Conservation (phyloP, 2,797 vertebrate genomes). For the Chromis chromis region DNA sequence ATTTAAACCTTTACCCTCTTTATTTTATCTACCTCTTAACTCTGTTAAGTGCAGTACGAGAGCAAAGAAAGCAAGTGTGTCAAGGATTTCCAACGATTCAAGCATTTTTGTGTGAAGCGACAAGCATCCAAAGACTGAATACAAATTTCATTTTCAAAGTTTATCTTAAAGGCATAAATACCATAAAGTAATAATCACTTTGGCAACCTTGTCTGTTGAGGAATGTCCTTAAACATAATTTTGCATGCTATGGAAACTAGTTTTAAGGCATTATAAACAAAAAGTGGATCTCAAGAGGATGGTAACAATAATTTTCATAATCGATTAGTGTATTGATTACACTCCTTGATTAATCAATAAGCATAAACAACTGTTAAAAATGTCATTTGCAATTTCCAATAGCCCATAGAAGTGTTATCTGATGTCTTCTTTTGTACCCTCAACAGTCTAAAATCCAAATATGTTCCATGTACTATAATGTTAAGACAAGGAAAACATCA, state of each 20-base stretch:
- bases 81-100: background rate
- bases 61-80: background rate
- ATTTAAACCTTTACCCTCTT: background rate
- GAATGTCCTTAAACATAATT: background rate
- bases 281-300: background rate
- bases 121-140: background rate
- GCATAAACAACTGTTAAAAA: too few relatives aligned
- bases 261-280: background rate
- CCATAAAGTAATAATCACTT: background rate
- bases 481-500: background rate
- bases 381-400: too few relatives aligned
- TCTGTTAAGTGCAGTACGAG: background rate
- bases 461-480: background rate
- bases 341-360: too few relatives aligned
- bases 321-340: background rate
- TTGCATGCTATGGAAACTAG: background rate
- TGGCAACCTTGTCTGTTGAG: background rate
- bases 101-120: background rate
- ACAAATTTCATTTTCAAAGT: background rate
- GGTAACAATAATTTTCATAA: background rate
- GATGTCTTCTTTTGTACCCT: too few relatives aligned
- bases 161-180: background rate
- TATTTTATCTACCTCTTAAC: background rate
- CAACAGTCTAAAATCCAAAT: background rate
- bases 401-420: too few relatives aligned